A percentile compares a stretch with the other conserved stretches of the same genome.
Evolutionary conservation across 2,797 vertebrate genomes (phyloP).

Genomic region (Neostethus bicornis): DNA sequence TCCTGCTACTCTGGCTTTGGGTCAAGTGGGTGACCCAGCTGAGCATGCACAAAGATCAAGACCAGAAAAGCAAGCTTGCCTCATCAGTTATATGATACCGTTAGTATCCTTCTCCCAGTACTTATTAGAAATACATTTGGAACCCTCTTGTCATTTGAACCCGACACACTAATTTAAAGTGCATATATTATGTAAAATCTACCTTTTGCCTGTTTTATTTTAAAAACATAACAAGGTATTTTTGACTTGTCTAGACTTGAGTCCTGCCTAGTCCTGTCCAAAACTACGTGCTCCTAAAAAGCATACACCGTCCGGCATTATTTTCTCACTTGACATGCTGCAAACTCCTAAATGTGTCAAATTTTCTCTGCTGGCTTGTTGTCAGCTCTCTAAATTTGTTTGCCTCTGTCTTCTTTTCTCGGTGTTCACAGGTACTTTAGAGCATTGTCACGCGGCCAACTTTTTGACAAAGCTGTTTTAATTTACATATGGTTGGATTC

Average conservation of each 20-base stretch:
- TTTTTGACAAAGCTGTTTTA: background rate
- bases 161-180: constrained; percentile 10
- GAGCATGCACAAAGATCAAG: constrained; percentile 45
- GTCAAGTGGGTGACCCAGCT: constrained; percentile 23
- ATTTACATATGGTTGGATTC: background rate
- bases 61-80: constrained; percentile 22
- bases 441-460: background rate
- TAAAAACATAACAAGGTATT: too few species aligned
- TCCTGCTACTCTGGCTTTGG: constrained; percentile 29
- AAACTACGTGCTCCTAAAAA: background rate
- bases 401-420: background rate
- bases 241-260: background rate
- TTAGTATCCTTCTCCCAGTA: constrained; percentile 2
- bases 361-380: background rate
- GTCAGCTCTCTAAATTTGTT: background rate
- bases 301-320: background rate
- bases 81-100: constrained; percentile 32
- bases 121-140: constrained; percentile 14
- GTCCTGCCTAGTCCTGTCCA: background rate
- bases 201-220: background rate
- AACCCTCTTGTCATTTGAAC: constrained; percentile 21
- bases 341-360: background rate
- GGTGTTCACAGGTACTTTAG: background rate
- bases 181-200: background rate
- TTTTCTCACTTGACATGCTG: background rate